phyloP scores from a whole-genome alignment of 2,113 vertebrate genomes.

The Triplophysa siluroides region DNA sequence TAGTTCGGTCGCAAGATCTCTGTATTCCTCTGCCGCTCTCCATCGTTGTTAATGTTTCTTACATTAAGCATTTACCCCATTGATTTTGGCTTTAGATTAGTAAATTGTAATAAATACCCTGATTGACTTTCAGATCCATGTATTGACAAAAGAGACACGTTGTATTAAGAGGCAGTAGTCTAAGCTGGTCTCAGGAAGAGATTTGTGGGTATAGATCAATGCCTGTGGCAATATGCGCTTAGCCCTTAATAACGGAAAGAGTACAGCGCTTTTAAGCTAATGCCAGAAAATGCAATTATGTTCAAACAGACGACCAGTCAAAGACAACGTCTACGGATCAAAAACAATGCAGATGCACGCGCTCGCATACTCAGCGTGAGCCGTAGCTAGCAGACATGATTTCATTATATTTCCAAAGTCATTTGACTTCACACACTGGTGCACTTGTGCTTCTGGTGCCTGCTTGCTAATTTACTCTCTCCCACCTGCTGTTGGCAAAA shows the following conservation, averaged over 20 bases:
- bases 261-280: constrained; percentile 1
- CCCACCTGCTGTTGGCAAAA: constrained; percentile 47
- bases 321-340: constrained; percentile 8
- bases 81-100: constrained; percentile 42
- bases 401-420: constrained; percentile 46
- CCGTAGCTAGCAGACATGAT: constrained; percentile 33
- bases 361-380: constrained; percentile 44
- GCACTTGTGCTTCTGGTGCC: neutral
- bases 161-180: constrained; percentile 20
- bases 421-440: constrained; percentile 47
- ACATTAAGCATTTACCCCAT: constrained; percentile 26
- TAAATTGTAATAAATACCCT: constrained; percentile 43
- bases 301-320: constrained; percentile 5
- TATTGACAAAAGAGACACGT: constrained; percentile 30
- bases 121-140: constrained; percentile 44
- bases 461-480: constrained; percentile 21
- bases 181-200: constrained; percentile 24
- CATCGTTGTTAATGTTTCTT: neutral
- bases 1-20: constrained; percentile 27
- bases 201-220: constrained; percentile 40
- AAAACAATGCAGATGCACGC: constrained; percentile 27
- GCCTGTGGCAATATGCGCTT: constrained; percentile 26
- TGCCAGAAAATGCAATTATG: constrained; percentile 26
- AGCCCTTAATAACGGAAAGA: constrained; percentile 30
- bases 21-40: constrained; percentile 8